A percentile compares a stretch with the other conserved stretches of the same genome.
phyloP scores from a whole-genome alignment of 2,888 invertebrate species.

The Eupithecia tripunctaria region DNA sequence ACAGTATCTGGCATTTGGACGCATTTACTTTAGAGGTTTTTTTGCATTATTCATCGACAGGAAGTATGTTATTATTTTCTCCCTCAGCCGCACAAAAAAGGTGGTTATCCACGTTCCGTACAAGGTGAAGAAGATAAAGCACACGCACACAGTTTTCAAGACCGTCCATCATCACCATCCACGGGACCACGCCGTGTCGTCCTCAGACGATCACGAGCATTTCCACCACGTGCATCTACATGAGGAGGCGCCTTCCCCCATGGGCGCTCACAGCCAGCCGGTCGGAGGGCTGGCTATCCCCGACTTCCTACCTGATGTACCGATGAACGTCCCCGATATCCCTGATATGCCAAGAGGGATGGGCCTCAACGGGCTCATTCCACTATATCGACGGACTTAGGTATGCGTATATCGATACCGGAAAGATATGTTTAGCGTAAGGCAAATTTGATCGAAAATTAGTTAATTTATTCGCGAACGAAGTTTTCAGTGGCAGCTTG shows the following conservation, averaged over 20 bases:
- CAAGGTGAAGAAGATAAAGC: constrained; percentile 87
- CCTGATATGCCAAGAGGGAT: constrained; percentile 49
- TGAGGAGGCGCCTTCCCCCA: constrained; percentile 55
- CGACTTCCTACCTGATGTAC: constrained; percentile 74
- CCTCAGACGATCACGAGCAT: constrained; percentile 78
- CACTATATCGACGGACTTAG: constrained; percentile 63
- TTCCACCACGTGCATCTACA: constrained; percentile 78
- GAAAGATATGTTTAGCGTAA: not conserved
- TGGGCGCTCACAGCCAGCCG: constrained; percentile 69
- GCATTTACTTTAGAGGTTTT: too few species aligned
- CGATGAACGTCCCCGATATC: constrained; percentile 60
- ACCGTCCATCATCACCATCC: constrained; percentile 85
- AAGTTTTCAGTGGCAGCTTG: too few species aligned
- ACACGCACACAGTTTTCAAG: constrained; percentile 89
- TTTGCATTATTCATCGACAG: too few species aligned
- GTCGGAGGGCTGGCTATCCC: constrained; percentile 71
- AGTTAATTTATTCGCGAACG: too few species aligned
- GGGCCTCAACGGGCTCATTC: constrained; percentile 49
- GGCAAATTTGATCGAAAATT: too few species aligned
- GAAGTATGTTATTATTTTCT: not conserved
- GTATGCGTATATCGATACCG: constrained; percentile 40
- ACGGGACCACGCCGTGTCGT: constrained; percentile 59
- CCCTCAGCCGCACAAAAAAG: constrained; percentile 84
- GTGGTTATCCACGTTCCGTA: constrained; percentile 88
- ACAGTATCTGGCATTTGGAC: too few species aligned